These are phyloP conservation scores for Atta colombica DNA, from an alignment of 1,140 invertebrate genomes.

Conservation along the genomic window DNA sequence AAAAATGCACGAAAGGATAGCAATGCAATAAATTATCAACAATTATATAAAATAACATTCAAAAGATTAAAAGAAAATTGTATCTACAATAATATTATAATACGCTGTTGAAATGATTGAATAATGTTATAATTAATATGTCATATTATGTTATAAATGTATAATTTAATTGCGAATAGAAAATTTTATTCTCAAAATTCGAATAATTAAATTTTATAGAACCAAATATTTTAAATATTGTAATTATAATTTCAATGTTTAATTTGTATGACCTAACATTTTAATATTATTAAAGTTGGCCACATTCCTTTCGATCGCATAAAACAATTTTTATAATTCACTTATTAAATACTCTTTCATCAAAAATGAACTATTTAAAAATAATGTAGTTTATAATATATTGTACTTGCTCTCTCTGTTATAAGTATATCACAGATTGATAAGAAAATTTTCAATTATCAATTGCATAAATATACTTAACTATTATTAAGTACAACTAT, in stretches of 20 bases:
- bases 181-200: neutral
- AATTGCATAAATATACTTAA: no score
- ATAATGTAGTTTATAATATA: neutral
- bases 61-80: neutral
- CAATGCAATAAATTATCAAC: neutral
- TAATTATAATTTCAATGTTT: neutral
- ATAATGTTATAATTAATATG: neutral
- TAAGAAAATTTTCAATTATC: neutral
- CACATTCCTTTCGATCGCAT: neutral
- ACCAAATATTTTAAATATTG: neutral
- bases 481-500: neutral
- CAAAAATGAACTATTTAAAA: neutral
- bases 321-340: neutral
- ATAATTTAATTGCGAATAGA: neutral
- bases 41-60: neutral
- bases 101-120: neutral
- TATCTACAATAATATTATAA: neutral
- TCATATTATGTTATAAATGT: no score
- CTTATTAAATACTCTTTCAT: neutral
- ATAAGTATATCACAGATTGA: neutral
- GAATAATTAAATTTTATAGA: slow-evolving; percentile 6
- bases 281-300: slow-evolving; percentile 17
- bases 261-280: slow-evolving; percentile 14
- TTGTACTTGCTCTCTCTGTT: neutral
- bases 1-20: slow-evolving; percentile 35